Evolutionary conservation across 2,888 invertebrate genomes (phyloP).

Genomic region (Neoitamus cyanurus): DNA sequence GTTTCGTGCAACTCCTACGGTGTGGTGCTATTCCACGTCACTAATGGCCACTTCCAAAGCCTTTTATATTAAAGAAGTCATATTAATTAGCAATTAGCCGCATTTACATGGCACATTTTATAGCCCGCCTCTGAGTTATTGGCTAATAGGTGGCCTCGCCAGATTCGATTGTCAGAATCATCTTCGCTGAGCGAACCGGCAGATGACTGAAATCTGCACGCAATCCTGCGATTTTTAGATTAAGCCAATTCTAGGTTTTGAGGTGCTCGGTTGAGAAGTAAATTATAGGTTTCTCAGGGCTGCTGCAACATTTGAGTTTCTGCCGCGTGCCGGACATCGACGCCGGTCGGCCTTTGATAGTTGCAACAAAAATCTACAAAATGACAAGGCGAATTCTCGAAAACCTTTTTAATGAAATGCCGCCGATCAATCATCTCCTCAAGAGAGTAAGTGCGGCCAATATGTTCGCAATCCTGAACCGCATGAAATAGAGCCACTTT

Average conservation of each 20-base stretch:
- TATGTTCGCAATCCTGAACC: background rate
- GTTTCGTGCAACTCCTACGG: constrained; percentile 35
- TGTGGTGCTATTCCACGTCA: constrained; percentile 5
- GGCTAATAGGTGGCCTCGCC: constrained; percentile 37
- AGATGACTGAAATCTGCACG: background rate
- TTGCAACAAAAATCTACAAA: constrained; percentile 28
- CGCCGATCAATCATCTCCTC: constrained; percentile 17
- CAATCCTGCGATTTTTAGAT: background rate
- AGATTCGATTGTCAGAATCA: background rate
- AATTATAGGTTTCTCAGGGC: background rate
- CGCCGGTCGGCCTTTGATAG: background rate
- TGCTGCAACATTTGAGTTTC: background rate
- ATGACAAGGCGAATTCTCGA: constrained; percentile 3
- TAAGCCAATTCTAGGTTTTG: background rate
- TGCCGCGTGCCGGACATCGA: background rate
- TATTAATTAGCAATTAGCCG: constrained; percentile 32
- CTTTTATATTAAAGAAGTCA: constrained; percentile 32
- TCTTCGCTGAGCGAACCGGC: background rate
- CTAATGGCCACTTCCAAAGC: constrained; percentile 25
- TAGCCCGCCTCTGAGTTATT: background rate
- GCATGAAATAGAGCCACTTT: background rate
- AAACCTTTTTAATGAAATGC: background rate
- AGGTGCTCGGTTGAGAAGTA: background rate
- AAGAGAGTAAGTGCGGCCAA: constrained; percentile 9
- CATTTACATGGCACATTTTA: constrained; percentile 29